phyloP scores from a whole-genome alignment of 2,888 invertebrate species.

The Caenorhabditis becei region DNA sequence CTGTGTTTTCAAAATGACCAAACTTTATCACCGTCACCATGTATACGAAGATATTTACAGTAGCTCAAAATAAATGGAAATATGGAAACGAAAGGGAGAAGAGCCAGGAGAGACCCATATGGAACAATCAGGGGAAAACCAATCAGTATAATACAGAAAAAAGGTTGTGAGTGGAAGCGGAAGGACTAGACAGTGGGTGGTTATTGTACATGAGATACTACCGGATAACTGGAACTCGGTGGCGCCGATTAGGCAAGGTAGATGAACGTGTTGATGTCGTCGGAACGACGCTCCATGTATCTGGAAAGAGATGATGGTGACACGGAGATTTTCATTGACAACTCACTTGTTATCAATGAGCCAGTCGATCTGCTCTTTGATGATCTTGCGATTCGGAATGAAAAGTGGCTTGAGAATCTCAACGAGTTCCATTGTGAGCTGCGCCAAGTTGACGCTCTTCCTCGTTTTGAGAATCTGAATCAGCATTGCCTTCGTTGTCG shows the following conservation, averaged over 20 bases:
- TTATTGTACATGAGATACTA: constrained; percentile 44
- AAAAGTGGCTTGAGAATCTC: constrained; percentile 99
- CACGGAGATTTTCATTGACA: neutral
- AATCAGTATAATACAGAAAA: constrained; percentile 16
- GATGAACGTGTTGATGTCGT: constrained; percentile 76
- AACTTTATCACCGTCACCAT: constrained; percentile 17
- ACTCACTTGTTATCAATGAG: constrained; percentile 90
- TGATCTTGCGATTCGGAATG: constrained; percentile 98
- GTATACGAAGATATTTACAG: neutral
- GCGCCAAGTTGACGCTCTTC: constrained; percentile 93
- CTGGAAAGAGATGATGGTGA: constrained; percentile 44
- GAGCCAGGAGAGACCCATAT: neutral
- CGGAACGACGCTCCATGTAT: constrained; percentile 71
- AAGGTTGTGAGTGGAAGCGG: neutral
- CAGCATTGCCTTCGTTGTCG: too few species aligned
- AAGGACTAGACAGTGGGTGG: constrained; percentile 4
- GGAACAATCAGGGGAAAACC: neutral
- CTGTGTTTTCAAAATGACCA: neutral
- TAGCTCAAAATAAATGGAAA: neutral
- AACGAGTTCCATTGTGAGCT: constrained; percentile 95
- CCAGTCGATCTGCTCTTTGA: constrained; percentile 99
- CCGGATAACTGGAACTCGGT: neutral
- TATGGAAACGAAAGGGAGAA: neutral
- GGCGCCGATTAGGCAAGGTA: constrained; percentile 70
- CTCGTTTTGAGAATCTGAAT: constrained; percentile 93